Percentiles rank a stretch among this genome's conserved stretches.
These are phyloP conservation scores for Littorina saxatilis DNA, from an alignment of 1,140 invertebrate genomes.

Conservation along the genomic window DNA sequence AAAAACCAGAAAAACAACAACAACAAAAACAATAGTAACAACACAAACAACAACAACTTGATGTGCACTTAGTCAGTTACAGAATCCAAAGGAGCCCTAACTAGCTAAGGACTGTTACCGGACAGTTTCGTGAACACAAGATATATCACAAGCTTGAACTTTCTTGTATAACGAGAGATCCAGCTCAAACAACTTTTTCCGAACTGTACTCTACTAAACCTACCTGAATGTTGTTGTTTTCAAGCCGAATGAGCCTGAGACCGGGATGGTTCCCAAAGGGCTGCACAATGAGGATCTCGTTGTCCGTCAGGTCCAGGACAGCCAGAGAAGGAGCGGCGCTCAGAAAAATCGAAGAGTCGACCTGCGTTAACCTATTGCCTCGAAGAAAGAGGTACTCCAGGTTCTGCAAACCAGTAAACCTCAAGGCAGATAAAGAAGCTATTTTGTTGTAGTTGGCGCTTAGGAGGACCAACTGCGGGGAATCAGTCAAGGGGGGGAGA, in stretches of 20 bases:
- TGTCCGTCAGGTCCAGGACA: slow-evolving; percentile 43
- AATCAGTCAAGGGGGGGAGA: not conserved
- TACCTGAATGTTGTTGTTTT: slow-evolving; percentile 4
- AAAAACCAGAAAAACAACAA: too few species aligned
- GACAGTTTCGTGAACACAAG: not conserved
- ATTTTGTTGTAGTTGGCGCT: slow-evolving; percentile 14
- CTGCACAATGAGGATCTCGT: slow-evolving; percentile 25
- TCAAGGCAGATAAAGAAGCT: not conserved
- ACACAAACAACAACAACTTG: not conserved
- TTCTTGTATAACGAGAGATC: slow-evolving; percentile 27
- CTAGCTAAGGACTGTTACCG: slow-evolving; percentile 24
- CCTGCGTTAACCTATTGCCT: slow-evolving; percentile 13
- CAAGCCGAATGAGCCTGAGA: slow-evolving; percentile 1
- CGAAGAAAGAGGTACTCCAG: slow-evolving; percentile 38
- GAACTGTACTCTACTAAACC: not conserved
- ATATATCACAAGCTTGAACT: slow-evolving; percentile 38
- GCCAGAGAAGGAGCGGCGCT: slow-evolving; percentile 18
- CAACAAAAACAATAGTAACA: too few species aligned
- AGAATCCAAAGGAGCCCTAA: not conserved
- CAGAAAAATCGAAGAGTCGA: slow-evolving; percentile 19
- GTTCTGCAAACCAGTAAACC: not conserved
- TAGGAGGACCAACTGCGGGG: not conserved
- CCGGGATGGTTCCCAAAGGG: not conserved
- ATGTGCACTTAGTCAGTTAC: not conserved
- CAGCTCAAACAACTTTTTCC: not conserved